Percentiles rank a stretch among this genome's conserved stretches.
These are phyloP conservation scores for Poeciliopsis retropinna DNA, from an alignment of 2,113 vertebrate species.

Conservation along the genomic window DNA sequence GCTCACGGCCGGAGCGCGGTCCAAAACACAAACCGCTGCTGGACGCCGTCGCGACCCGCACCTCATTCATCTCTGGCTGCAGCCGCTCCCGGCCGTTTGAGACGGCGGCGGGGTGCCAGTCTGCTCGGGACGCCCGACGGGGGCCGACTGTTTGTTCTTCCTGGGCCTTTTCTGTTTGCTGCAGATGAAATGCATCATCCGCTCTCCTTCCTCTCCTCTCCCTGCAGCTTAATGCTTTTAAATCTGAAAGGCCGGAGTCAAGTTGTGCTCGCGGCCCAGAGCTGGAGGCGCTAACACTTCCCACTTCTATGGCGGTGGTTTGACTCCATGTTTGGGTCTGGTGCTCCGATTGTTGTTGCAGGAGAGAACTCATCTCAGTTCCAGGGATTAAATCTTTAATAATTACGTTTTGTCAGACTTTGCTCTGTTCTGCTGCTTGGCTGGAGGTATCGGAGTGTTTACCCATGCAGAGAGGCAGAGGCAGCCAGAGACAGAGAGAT, in stretches of 20 bases:
- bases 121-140: constrained; percentile 2
- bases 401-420: background rate
- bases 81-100: background rate
- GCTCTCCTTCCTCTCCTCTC: constrained; percentile 4
- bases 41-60: background rate
- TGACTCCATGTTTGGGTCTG: constrained; percentile 15
- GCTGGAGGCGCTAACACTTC: constrained; percentile 17
- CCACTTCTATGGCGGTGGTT: background rate
- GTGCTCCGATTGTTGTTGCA: constrained; percentile 11
- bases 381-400: background rate
- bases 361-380: constrained; percentile 6
- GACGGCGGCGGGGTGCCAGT: background rate
- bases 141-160: background rate
- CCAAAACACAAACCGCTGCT: background rate
- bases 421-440: constrained; percentile 4
- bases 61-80: constrained; percentile 1
- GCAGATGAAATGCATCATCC: constrained; percentile 14
- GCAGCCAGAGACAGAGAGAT: too few relatives aligned
- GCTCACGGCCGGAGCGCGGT: constrained; percentile 4
- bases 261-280: background rate
- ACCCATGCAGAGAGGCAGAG: too few relatives aligned
- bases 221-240: constrained; percentile 8
- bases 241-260: background rate
- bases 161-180: constrained; percentile 6
- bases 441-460: constrained; percentile 9